Evolutionary conservation across 2,113 vertebrate species (phyloP), one percentile per base, ranked within the genome.

Genomic region (Puma concolor): DNA sequence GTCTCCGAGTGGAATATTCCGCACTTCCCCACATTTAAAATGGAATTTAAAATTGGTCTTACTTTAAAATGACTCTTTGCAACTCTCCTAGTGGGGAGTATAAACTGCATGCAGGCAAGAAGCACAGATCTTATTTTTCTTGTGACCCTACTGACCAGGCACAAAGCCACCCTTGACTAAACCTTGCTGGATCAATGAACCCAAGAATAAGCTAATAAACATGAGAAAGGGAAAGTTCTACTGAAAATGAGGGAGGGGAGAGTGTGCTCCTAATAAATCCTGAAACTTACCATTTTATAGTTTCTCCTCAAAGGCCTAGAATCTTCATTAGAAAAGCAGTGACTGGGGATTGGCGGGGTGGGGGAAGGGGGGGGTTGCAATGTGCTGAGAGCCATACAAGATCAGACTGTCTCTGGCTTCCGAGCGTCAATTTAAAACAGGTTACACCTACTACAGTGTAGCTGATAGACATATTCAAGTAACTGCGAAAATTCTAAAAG

Each of bases 121-220:
- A 72, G 31, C 44, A 52, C 0, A 1, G 19, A 33, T 27, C 69
- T 81, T 69, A n/a, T 4, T 69, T n/a, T 69, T 67, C 38, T 1
- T 69, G 44, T 52, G 57, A 41, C 33, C 17, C 41, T 52, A 12
- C 8, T 31, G 5, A 63, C 5, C 10, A 63, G 77, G 44, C 38
- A 76, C 33, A 71, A 90, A 44, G 76, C 25, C 11, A 95, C 0
- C 41, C 7, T 14, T 60, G 36, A 81, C 76, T 63, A 94, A 94
- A 76, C 27, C 23, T 88, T 84, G 64, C 6, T 66, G 36, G 87
- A 93, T 44, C 91, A 79, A 66, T 82, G 31, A 86, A 33, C 63
- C 76, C 80, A 91, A 81, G 19, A 94, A 64, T 52, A 93, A 72
- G 31, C 36, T 71, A 96, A 66, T 44, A 76, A 84, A 97, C 90